Evolutionary conservation across 2,797 vertebrate species (phyloP).

Genomic region (Heliangelus exortis): DNA sequence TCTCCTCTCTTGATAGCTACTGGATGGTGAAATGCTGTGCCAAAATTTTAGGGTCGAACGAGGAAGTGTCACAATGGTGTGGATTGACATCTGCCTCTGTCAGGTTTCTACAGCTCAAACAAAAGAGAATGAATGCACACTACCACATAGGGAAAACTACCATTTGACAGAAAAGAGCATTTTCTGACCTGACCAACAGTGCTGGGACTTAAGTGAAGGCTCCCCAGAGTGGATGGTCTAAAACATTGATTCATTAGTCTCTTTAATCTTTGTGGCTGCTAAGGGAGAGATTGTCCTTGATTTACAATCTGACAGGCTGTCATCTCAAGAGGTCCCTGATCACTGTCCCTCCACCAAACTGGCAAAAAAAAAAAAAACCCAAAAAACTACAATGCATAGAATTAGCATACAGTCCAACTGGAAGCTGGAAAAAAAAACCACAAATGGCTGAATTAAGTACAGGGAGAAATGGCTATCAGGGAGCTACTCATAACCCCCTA

Average conservation of each 20-base stretch:
- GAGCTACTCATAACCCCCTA: not conserved
- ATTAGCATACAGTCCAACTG: conserved; percentile 52
- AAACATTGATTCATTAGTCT: conserved; percentile 75
- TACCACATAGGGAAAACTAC: conserved; percentile 35
- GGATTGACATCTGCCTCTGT: conserved; percentile 62
- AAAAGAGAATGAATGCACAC: conserved; percentile 38
- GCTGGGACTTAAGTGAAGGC: conserved; percentile 57
- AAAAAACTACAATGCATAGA: conserved; percentile 11
- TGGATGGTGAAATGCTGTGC: not conserved
- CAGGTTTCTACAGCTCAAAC: conserved; percentile 32
- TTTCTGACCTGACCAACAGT: conserved; percentile 64
- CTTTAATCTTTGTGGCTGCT: conserved; percentile 72
- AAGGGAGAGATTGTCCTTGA: conserved; percentile 66
- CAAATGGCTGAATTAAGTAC: not conserved
- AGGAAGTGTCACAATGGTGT: conserved; percentile 32
- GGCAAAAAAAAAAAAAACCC: not conserved
- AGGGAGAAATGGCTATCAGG: not conserved
- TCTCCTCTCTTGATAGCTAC: not conserved
- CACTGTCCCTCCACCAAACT: conserved; percentile 45
- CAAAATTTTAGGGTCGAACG: not conserved
- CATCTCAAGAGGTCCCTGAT: conserved; percentile 67
- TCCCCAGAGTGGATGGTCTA: conserved; percentile 59
- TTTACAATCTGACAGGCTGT: conserved; percentile 64
- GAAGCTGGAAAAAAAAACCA: conserved; percentile 29
- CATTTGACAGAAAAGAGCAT: conserved; percentile 61